Conservation (phyloP, 2,113 vertebrate genomes). For the Bambusicola thoracicus region DNA sequence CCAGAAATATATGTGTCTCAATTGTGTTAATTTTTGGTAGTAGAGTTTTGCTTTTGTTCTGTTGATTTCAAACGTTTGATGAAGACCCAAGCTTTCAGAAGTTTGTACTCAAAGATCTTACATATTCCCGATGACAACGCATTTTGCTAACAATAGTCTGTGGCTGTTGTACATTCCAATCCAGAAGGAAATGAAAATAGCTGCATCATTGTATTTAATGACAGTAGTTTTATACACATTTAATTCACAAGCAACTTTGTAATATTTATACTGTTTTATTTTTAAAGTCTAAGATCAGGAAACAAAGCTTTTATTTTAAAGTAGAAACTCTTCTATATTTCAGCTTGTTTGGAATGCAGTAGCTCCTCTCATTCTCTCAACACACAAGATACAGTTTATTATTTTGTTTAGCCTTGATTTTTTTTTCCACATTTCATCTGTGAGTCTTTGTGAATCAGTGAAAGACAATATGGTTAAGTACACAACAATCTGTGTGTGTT, state of each 20-base stretch:
- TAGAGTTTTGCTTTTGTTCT: neutral
- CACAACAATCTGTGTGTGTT: neutral
- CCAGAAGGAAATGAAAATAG: neutral
- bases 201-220: neutral
- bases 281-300: neutral
- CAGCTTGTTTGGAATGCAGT: neutral
- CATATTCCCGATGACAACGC: neutral
- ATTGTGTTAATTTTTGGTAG: neutral
- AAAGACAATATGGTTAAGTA: neutral
- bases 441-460: neutral
- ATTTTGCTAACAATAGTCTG: neutral
- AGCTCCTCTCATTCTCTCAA: neutral
- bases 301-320: neutral
- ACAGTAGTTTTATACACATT: neutral
- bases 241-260: neutral
- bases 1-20: neutral
- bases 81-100: neutral
- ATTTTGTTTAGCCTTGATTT: neutral
- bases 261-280: neutral
- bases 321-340: neutral
- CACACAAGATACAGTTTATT: neutral
- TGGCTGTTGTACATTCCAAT: neutral
- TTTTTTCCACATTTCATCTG: neutral
- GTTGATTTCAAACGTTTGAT: neutral
- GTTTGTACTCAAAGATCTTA: neutral